Conservation (phyloP, 2,797 vertebrate species). For the Bovichtus variegatus region DNA sequence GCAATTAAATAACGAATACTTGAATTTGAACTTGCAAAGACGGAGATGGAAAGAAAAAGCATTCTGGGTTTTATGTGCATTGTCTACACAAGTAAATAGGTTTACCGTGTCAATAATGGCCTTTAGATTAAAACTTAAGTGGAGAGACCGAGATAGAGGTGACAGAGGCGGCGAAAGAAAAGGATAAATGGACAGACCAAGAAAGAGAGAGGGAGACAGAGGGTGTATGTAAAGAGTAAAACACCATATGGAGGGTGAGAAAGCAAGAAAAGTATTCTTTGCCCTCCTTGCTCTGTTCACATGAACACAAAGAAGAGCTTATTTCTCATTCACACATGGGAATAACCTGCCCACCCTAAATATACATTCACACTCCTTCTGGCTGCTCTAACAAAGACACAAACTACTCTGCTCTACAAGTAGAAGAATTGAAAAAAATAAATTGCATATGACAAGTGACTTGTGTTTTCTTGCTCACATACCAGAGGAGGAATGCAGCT, state of each 20-base stretch:
- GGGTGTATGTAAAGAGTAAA: background rate
- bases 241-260: background rate
- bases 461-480: background rate
- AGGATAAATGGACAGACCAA: background rate
- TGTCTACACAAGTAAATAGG: background rate
- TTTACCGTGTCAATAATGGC: constrained; percentile 25
- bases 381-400: background rate
- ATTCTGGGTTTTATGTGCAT: background rate
- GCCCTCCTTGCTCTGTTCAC: constrained; percentile 7
- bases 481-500: background rate
- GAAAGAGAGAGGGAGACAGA: background rate
- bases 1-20: background rate
- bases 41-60: background rate
- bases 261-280: background rate
- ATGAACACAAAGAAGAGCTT: constrained; percentile 15
- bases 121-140: background rate
- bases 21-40: background rate
- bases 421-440: background rate
- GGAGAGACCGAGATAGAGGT: background rate
- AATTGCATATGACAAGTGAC: background rate
- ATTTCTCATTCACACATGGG: background rate
- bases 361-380: background rate
- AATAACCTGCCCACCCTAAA: background rate
- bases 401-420: background rate
- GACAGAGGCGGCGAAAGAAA: background rate